A percentile compares a stretch with the other conserved stretches of the same genome.
Conservation (phyloP, 2,113 vertebrate genomes). For the Thunnus thynnus region DNA sequence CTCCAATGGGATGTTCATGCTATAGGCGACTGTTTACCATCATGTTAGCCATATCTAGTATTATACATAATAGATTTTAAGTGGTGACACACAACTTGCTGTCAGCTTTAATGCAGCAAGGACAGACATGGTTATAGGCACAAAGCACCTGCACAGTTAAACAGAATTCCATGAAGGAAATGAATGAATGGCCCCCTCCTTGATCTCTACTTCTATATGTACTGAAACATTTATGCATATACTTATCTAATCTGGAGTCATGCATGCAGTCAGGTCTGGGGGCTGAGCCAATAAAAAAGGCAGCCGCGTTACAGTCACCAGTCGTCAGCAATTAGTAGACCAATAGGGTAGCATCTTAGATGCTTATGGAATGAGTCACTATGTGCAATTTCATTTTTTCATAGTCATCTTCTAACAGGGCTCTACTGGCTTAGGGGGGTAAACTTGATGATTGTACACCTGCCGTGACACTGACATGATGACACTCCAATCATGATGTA, state of each 20-base stretch:
- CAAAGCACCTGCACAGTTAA: neutral
- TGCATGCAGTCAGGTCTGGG: neutral
- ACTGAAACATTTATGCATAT: neutral
- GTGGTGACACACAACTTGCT: neutral
- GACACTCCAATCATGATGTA: slow-evolving; percentile 18
- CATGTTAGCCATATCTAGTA: too few species aligned
- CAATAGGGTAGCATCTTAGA: neutral
- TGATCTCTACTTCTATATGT: neutral
- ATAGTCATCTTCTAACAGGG: neutral
- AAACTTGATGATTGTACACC: neutral
- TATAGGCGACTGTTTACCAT: too few species aligned
- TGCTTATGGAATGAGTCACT: neutral
- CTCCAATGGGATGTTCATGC: too few species aligned
- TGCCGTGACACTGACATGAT: slow-evolving; percentile 3
- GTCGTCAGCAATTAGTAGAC: neutral
- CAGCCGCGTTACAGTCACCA: neutral
- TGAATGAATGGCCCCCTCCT: neutral
- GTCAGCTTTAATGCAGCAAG: neutral
- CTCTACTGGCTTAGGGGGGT: neutral
- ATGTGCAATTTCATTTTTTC: neutral
- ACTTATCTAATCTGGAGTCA: neutral
- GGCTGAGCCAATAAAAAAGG: neutral
- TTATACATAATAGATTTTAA: too few species aligned
- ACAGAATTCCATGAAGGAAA: neutral
- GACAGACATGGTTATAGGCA: neutral